These are phyloP conservation scores for Nasonia vitripennis DNA, from an alignment of 1,140 invertebrate species.

Conservation along the genomic window DNA sequence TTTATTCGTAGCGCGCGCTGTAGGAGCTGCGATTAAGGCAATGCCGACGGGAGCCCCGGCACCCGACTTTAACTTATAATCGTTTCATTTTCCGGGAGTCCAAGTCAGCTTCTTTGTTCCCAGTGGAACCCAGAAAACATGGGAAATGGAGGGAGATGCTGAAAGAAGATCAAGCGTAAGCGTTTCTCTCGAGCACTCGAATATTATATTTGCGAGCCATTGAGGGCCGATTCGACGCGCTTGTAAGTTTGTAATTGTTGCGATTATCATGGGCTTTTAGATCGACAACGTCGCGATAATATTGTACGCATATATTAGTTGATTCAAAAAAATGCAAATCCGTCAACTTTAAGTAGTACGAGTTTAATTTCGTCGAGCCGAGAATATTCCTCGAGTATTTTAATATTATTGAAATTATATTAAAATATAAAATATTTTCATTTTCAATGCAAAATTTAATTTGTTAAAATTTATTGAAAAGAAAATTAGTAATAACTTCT, in stretches of 20 bases:
- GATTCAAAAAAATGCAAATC: no score
- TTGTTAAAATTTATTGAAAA: no score
- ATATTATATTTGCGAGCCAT: neutral
- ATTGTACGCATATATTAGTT: no score
- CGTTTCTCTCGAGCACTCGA: neutral
- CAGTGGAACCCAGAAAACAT: neutral
- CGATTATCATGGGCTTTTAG: neutral
- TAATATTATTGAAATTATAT: no score
- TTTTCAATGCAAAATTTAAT: no score
- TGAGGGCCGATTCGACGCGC: neutral
- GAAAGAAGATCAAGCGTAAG: neutral
- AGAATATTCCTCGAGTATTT: no score
- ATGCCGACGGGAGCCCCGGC: neutral
- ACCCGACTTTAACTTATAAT: slow-evolving; percentile 47
- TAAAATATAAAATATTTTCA: no score
- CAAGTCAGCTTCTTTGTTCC: slow-evolving; percentile 36
- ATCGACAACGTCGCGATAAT: no score
- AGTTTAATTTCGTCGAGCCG: no score
- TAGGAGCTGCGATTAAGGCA: slow-evolving; percentile 39
- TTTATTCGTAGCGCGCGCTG: slow-evolving; percentile 27
- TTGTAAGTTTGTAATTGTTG: neutral
- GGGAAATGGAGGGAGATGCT: neutral
- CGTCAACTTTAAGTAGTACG: no score
- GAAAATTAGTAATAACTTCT: no score
- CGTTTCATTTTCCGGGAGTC: slow-evolving; percentile 25